Conservation (phyloP, 2,888 invertebrate genomes). For the Pantelozetes paolii region DNA sequence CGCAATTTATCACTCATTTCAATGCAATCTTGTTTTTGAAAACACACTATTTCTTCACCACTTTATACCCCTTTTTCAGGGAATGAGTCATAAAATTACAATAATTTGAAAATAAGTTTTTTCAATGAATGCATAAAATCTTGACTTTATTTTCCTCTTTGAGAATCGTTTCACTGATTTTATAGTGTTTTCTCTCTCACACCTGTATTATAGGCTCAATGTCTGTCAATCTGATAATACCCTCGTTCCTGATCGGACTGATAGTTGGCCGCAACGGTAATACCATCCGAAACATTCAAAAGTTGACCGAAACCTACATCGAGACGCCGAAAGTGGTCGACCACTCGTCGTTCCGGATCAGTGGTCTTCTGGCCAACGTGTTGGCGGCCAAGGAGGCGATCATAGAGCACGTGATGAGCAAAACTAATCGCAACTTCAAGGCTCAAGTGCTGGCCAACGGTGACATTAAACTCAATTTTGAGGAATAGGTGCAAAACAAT, state of each 20-base stretch:
- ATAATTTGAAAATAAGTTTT: neutral
- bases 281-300: constrained; percentile 34
- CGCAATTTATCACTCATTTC: neutral
- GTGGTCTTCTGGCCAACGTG: neutral
- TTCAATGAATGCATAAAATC: too few relatives aligned
- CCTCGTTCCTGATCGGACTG: constrained; percentile 36
- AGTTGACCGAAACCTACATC: constrained; percentile 29
- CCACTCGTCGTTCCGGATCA: neutral
- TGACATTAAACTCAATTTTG: constrained; percentile 11
- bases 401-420: neutral
- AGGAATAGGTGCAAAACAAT: constrained; percentile 42
- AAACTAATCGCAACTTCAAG: neutral
- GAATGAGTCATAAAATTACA: neutral
- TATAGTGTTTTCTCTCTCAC: neutral
- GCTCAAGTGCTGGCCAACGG: neutral
- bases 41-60: neutral
- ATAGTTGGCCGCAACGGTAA: constrained; percentile 38
- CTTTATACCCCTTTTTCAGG: neutral
- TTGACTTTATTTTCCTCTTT: too few relatives aligned
- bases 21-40: neutral
- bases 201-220: constrained; percentile 7
- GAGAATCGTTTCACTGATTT: too few relatives aligned
- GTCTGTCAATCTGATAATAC: constrained; percentile 18
- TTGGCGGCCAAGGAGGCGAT: neutral
- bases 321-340: constrained; percentile 34